These are phyloP conservation scores for Rhinoraja longicauda DNA, from an alignment of 2,797 vertebrate genomes.

Conservation along the genomic window DNA sequence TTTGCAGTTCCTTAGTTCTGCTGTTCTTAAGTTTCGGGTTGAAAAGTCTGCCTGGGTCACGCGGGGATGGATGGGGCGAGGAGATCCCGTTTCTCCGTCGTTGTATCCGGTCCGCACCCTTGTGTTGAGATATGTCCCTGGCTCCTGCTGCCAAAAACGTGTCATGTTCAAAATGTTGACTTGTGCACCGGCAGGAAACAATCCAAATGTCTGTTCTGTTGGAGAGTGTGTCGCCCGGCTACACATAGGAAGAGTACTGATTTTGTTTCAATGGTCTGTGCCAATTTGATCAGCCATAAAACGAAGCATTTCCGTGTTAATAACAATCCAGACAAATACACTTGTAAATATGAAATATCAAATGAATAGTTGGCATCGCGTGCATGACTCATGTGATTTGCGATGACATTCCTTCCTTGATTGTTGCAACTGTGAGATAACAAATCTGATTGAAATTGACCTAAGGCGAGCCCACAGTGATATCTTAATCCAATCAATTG, in stretches of 20 bases:
- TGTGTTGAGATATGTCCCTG: background rate
- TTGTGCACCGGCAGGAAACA: background rate
- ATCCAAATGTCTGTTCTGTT: background rate
- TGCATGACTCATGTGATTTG: background rate
- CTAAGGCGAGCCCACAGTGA: slow-evolving; percentile 17
- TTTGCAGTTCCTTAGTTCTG: too few species aligned
- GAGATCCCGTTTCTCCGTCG: background rate
- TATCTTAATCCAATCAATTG: slow-evolving; percentile 32
- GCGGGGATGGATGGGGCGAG: too few species aligned
- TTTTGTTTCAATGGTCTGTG: background rate
- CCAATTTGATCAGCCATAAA: background rate
- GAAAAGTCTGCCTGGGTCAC: too few species aligned
- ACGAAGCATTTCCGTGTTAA: background rate
- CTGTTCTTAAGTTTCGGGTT: too few species aligned
- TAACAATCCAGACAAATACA: background rate
- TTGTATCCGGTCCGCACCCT: background rate
- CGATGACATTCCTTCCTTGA: background rate
- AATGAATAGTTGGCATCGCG: slow-evolving; percentile 3
- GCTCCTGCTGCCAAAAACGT: background rate
- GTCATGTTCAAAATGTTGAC: background rate
- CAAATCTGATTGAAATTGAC: slow-evolving; percentile 22
- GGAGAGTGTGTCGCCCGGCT: background rate
- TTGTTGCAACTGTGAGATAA: background rate
- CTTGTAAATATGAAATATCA: background rate
- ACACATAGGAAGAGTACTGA: background rate